These are phyloP conservation scores for Drosophila littoralis DNA, from an alignment of 1,140 invertebrate genomes.

Conservation along the genomic window DNA sequence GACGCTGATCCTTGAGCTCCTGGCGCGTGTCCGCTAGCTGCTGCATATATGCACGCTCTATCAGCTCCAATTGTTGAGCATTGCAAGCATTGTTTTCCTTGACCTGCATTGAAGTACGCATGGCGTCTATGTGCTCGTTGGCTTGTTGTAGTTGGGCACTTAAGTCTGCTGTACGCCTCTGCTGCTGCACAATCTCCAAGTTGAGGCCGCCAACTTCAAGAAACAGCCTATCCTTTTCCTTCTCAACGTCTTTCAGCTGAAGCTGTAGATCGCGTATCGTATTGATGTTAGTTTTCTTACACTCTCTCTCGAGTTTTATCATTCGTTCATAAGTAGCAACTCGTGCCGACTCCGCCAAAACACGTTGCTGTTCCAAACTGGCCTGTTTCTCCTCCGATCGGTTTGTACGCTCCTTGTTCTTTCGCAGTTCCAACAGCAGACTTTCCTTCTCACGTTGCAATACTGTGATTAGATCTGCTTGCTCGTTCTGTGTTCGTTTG, in stretches of 20 bases:
- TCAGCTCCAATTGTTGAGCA: not conserved
- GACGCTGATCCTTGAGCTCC: slow-evolving; percentile 85
- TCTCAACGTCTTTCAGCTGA: slow-evolving; percentile 18
- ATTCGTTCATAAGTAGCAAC: slow-evolving; percentile 18
- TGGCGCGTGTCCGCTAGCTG: slow-evolving; percentile 3
- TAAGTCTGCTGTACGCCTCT: not conserved
- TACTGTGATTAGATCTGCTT: not conserved
- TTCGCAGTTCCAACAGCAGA: slow-evolving; percentile 13
- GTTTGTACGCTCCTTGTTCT: slow-evolving; percentile 11
- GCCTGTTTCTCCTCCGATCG: slow-evolving; percentile 24
- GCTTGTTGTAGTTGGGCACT: slow-evolving; percentile 3
- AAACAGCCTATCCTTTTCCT: slow-evolving; percentile 42
- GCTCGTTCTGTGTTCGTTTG: not conserved
- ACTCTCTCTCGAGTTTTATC: slow-evolving; percentile 24
- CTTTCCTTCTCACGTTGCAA: slow-evolving; percentile 45
- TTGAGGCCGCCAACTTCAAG: slow-evolving; percentile 60
- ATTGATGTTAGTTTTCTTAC: slow-evolving; percentile 9
- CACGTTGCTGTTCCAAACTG: slow-evolving; percentile 24
- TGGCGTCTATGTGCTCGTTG: not conserved
- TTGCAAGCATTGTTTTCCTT: not conserved
- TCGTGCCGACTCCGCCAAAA: not conserved
- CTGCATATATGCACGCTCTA: not conserved
- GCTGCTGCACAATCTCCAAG: slow-evolving; percentile 31
- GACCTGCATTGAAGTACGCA: not conserved
- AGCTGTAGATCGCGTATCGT: slow-evolving; percentile 2